Base-by-base conservation (phyloP, 2,888 invertebrate species). In the Microchrysa polita region DNA sequence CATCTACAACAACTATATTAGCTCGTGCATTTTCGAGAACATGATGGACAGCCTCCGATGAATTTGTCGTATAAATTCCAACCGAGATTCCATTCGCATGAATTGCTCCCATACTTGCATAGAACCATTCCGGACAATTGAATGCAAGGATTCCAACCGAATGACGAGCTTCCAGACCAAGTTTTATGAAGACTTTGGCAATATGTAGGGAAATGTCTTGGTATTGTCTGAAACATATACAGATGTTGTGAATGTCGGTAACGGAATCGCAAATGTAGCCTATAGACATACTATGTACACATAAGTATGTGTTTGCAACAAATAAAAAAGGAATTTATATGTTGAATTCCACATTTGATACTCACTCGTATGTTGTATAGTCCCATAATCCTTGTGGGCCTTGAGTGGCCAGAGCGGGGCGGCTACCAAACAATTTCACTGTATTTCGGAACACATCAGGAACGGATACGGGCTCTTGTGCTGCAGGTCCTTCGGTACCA, bases 41-140 rank as follows among this genome's bases (percentile, higher is more conserved):
- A 83, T 93, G 91, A 80, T 88, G 88, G 81, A 95, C 94, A 0
- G 95, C 93, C 78, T 96, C 95, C 0, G 93, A 86, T 0, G 93
- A 92, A 85, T 96, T 97, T 57, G 95, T 96, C 0, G 94, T 92
- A 86, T 97, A 97, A 80, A 97, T 93, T 73, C 96, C 96, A 34
- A 91, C 91, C 1, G 93, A 91, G 76, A 93, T 89, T 59, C 93
- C 95, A 74, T 96, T 96, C 74, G 95, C 95, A 82, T 92, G 93
- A 79, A 96, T 92, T 0, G 94, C 92, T 1, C 90, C 96, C 63
- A 96, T 81, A 81, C 95, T 91, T 0, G 94, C 87, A 74, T 94
- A 87, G 81, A 93, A 92, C 97, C 97, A 97, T 86, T 96, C 91
- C 16, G 94, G 93, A 44, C 92, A 90, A 84, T 96, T 96, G 82